Evolutionary conservation across 1,140 invertebrate genomes (phyloP), one percentile per base, ranked within the genome.

Genomic region (Aphelinus certus): DNA sequence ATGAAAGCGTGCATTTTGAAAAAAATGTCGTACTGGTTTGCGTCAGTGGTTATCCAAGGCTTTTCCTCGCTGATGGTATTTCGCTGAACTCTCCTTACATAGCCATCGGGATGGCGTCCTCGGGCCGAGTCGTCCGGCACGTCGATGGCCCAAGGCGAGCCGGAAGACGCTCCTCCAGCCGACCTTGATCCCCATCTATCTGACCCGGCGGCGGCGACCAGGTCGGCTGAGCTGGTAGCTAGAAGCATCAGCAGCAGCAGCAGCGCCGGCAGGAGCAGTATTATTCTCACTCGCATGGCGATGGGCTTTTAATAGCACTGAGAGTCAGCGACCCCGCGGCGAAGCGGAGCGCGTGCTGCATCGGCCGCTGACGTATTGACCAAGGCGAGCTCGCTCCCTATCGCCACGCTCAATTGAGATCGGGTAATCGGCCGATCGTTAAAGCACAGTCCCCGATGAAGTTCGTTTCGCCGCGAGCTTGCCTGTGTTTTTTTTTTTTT

Each of bases 1-100:
- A 82, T 60, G 10, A 80, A 78, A 48, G 80, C 81, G 60, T 82
- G 77, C 77, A 82, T 80, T 45, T 77, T 74, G 10, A 78, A 55
- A 49, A 76, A 68, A 2, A 71, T 64, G 7, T 75, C 69, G 26
- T 61, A 26, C n/a, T 43, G 72, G 7, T 76, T 10, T 66, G 75
- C 57, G 10, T 80, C 71, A 26, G 66, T 72, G 2, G 45, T 62
- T 43, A 82, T 78, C 79, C 80, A 81, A 57, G 58, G 46, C 9
- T 60, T 51, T 45, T 61, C 53, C 9, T 63, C 26, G 26, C 26
- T 26, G 51, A 4, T 53, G 51, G 4, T 53, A 53, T 9, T 53
- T 53, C 9, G 51, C 26, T 53, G 9, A 53, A 26, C 26, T 26
- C 26, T 26, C 26, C 26, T 26, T 26, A 26, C 26, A 6, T 51